Evolutionary conservation across 2,113 vertebrate genomes (phyloP), one percentile per base, ranked within the genome.

Genomic region (Poeciliopsis turrubarensis): DNA sequence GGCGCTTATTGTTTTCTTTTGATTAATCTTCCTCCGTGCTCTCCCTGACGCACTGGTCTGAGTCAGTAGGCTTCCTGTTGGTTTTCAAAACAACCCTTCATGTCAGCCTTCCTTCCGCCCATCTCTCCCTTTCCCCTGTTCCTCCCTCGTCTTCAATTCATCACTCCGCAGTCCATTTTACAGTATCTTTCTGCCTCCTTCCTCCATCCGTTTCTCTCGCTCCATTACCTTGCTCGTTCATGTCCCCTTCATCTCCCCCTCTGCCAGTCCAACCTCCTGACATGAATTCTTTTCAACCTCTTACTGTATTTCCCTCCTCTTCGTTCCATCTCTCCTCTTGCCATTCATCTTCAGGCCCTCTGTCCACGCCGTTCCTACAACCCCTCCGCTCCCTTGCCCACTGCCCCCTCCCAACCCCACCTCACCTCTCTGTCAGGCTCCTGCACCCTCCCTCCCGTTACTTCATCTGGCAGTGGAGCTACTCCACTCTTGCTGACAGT

Each of bases 401-500:
- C 70, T 44, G 64, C 75, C 73, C 65, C 84, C 81, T 84, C 17
- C 44, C 15, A 1, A 3, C 14, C 0, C 39, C 2, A 3, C 14
- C 14, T 19, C 74, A 70, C 72, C 75, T 74, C 86, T 71, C 85
- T 81, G 78, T 89, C 83, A 86, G 75, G 67, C 72, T 73, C 77
- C 78, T 15, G 72, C 83, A 54, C 62, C 60, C 73, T 65, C 66
- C 77, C 70, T 82, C 65, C 84, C 75, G 82, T 82, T 67, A 83
- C 85, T 88, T 86, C 72, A 67, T 91, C 89, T 90, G 89, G 85
- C 84, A 84, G 89, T 76, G 77, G 87, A 87, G 76, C 75, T 60
- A 83, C 84, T 90, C 89, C 80, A 87, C 83, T 88, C 86, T 91
- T 91, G 92, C 92, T 93, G 92, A 93, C 92, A 84, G 70, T 87